Evolutionary conservation across 2,888 invertebrate genomes (phyloP), one percentile per base, ranked within the genome.

Genomic region (Acleris emargana): DNA sequence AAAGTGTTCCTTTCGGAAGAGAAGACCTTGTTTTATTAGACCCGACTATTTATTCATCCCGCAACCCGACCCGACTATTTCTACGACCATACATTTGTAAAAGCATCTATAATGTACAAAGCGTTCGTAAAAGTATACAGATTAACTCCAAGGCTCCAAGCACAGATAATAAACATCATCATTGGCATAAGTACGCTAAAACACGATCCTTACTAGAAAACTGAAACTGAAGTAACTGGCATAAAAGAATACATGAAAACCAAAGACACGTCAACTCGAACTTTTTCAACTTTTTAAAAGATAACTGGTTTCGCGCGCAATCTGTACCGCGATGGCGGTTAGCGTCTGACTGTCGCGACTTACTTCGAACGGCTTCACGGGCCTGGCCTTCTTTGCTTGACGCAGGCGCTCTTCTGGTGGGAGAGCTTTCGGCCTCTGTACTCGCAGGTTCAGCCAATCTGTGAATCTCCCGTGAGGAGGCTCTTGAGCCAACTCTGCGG

Each of bases 401-500:
- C 91, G 91, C 91, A 84, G 76, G 91, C 91, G 89, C 74, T 78
- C 72, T 53, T 77, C 73, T 47, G 78, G 70, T 45, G 78, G 70
- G 62, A 77, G 75, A 16, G 75, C 84, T 70, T 86, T 86, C 57
- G 87, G 88, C 69, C 92, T 84, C 70, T 92, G 91, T 55, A 90
- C 87, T 61, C 89, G 88, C 67, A 86, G 81, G 74, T 89, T 79
- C 75, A 91, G 62, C 93, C 93, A 88, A 80, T 91, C 87, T 70
- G 88, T 77, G 75, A 91, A 93, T 69, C 93, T 86, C 43, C 88
- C 87, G 25, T 73, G 76, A 5, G 93, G 92, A 1, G 93, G 93
- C 70, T 93, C 91, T 68, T 88, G 83, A 5, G 88, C 86, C 68
- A 94, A 79, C 63, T 93, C 88, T 68, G 84, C 89, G 67, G 93